Conservation (phyloP, 2,888 invertebrate species). For the Agonopterix alstromeriana region DNA sequence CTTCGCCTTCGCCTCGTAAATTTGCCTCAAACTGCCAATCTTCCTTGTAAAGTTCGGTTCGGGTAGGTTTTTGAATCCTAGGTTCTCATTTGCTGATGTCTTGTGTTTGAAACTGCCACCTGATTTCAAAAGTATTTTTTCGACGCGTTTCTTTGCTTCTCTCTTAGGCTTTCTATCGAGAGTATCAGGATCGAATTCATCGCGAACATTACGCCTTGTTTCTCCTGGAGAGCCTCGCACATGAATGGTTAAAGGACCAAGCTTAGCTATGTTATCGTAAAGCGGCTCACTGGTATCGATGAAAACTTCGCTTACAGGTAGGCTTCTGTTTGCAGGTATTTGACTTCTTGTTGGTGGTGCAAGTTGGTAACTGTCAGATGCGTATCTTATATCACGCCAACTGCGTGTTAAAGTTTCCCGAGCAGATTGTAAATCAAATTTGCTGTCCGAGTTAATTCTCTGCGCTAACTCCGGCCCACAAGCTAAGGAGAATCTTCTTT, state of each 20-base stretch:
- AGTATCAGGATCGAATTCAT: conserved; percentile 90
- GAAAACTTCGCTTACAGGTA: conserved; percentile 81
- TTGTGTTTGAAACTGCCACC: conserved; percentile 84
- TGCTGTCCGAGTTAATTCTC: conserved; percentile 32
- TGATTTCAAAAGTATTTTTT: conserved; percentile 78
- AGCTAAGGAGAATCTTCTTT: conserved; percentile 57
- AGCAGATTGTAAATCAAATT: conserved; percentile 32
- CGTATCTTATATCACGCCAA: conserved; percentile 57
- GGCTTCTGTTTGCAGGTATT: conserved; percentile 48
- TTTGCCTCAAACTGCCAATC: conserved; percentile 85
- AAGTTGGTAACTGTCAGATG: conserved; percentile 28
- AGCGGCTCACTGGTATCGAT: conserved; percentile 76
- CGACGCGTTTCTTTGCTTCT: conserved; percentile 56
- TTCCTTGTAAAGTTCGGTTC: conserved; percentile 70
- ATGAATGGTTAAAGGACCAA: conserved; percentile 88
- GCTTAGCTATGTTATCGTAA: conserved; percentile 76
- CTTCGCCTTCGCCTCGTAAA: conserved; percentile 84
- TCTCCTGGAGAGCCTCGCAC: conserved; percentile 85
- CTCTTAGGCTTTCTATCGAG: conserved; percentile 83
- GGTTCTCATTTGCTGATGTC: conserved; percentile 39
- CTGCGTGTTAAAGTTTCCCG: conserved; percentile 53
- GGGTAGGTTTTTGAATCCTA: conserved; percentile 35
- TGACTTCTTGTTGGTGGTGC: conserved; percentile 33
- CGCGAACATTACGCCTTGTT: conserved; percentile 79
- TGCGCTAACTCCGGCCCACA: conserved; percentile 61